Base-by-base conservation (phyloP, 2,888 invertebrate genomes). In the Phragmatobia fuliginosa region DNA sequence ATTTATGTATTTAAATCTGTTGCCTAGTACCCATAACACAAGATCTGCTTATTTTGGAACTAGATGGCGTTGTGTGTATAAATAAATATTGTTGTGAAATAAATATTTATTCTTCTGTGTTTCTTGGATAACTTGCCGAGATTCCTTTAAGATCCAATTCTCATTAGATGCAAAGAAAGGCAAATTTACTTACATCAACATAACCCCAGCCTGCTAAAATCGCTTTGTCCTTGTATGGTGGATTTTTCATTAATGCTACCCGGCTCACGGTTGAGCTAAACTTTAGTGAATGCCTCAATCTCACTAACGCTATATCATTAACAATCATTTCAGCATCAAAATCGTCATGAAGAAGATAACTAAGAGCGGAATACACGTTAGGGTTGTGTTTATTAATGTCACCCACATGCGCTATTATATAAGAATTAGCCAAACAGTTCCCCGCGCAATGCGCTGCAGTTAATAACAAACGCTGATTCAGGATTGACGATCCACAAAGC, bases 391-490 rank as follows among this genome's bases (percentile, higher is more conserved):
- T 75, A 28, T 75, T 2, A 2, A 6, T 56, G 28, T 78, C 56
- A 0, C 86, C 87, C 0, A 80, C 71, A 7, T 68, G 52, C 6
- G 73, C 60, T 5, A 66, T 52, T 0, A 78, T 60, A 0, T 7
- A 16, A 0, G 61, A 63, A 0, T 31, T 18, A 6, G 7, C 0
- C 0, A 0, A 0, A 65, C 83, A 85, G 1, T 18, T 45, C 11
- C 49, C 21, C 1, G 84, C 0, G 41, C 87, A 89, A 65, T 90
- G 90, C 0, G 82, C 89, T 0, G 88, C 89, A 0, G 89, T 85
- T 1, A 90, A 28, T 0, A 87, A 21, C 7, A 88, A 65, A 0
- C 14, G 31, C 41, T 85, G 83, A 59, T 86, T 90, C 0, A 90
- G 2, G 5, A 90, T 81, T 0, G 90, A 89, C 0, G 82, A 73